phyloP scores from a whole-genome alignment of 1,140 invertebrate species.

The Cyclargus thomasi region DNA sequence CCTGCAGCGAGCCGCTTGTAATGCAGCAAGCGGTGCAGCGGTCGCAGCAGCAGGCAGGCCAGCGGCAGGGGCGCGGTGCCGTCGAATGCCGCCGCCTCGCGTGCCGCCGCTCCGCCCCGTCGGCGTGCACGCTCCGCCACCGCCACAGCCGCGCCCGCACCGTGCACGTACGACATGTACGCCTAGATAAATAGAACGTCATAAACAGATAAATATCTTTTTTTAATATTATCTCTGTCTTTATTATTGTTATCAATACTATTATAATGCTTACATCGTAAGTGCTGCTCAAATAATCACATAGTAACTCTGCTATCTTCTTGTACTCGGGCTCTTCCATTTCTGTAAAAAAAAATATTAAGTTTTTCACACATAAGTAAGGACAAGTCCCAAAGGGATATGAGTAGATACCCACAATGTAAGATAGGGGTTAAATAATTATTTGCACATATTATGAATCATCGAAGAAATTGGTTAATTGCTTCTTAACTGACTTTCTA shows the following conservation, averaged over 20 bases:
- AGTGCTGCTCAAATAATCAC: constrained; percentile 54
- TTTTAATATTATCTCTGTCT: too few species aligned
- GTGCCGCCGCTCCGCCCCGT: constrained; percentile 31
- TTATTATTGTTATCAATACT: too few species aligned
- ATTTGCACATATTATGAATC: too few species aligned
- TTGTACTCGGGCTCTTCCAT: constrained; percentile 62
- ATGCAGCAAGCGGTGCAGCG: constrained; percentile 91
- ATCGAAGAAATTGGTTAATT: too few species aligned
- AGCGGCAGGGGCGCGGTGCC: constrained; percentile 80
- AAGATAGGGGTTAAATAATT: too few species aligned
- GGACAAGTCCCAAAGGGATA: too few species aligned
- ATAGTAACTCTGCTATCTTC: constrained; percentile 53
- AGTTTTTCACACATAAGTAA: too few species aligned
- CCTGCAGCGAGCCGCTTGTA: constrained; percentile 89
- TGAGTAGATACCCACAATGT: too few species aligned
- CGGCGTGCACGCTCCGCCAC: constrained; percentile 54
- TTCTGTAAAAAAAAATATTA: constrained; percentile 31
- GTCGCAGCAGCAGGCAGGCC: constrained; percentile 90
- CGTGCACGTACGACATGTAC: constrained; percentile 40
- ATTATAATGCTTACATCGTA: constrained; percentile 48
- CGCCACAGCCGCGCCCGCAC: constrained; percentile 44
- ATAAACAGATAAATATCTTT: background rate
- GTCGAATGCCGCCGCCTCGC: constrained; percentile 42
- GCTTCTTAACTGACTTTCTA: too few species aligned
- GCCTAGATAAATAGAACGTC: constrained; percentile 31